phyloP scores from a whole-genome alignment of 35 echinoderm and acorn worm species.

The Nesometra sesokonis region DNA sequence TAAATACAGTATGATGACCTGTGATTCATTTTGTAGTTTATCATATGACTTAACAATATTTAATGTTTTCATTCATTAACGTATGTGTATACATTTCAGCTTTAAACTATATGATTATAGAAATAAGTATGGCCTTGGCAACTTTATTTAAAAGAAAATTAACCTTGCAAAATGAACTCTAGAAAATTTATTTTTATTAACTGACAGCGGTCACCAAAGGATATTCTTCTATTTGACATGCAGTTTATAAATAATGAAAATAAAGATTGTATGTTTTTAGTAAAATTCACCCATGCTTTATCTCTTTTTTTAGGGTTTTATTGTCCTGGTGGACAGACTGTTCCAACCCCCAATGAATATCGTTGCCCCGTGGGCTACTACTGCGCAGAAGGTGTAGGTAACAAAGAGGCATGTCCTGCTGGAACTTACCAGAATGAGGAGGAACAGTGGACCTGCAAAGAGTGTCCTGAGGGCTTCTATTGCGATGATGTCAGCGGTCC shows the following conservation, averaged over 20 bases:
- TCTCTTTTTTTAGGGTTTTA: slow-evolving; percentile 55
- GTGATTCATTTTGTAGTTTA: no score
- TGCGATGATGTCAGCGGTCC: slow-evolving; percentile 79
- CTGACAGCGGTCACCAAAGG: no score
- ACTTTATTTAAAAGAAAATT: no score
- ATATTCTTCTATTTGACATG: no score
- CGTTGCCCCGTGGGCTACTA: slow-evolving; percentile 74
- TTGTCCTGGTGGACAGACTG: slow-evolving; percentile 69
- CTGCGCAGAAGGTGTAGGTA: slow-evolving; percentile 46
- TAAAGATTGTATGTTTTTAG: not conserved
- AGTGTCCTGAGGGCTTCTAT: slow-evolving; percentile 83
- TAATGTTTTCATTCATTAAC: not conserved
- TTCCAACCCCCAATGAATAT: slow-evolving; percentile 69
- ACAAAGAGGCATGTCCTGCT: slow-evolving; percentile 59
- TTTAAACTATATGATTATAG: no score
- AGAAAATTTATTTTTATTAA: no score
- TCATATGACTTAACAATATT: no score
- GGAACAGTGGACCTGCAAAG: slow-evolving; percentile 71
- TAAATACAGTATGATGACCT: no score
- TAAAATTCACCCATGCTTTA: not conserved
- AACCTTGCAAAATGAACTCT: no score
- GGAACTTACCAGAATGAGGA: slow-evolving; percentile 75
- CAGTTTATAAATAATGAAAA: no score
- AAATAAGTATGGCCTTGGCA: no score
- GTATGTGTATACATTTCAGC: no score